A percentile compares a stretch with the other conserved stretches of the same genome.
Conservation (phyloP, 2,888 invertebrate genomes). For the Stenolophus ochropezus region DNA sequence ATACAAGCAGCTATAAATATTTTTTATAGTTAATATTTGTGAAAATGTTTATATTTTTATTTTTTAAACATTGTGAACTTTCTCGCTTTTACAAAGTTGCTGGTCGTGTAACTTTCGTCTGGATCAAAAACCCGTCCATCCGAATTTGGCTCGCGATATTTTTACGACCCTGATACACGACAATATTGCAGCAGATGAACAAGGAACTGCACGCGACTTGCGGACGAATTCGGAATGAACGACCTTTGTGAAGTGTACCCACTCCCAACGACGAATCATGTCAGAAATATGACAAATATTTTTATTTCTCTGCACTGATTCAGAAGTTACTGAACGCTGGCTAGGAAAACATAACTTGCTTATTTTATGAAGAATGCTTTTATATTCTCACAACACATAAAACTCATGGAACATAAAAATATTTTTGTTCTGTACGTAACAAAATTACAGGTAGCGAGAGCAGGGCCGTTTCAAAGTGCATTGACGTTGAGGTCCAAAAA, state of each 20-base stretch:
- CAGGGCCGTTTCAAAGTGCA: no score
- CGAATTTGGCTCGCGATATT: conserved; percentile 19
- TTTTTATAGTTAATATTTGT: no score
- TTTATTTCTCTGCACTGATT: neutral
- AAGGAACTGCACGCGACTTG: neutral
- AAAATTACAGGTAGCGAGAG: no score
- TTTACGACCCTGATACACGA: conserved; percentile 20
- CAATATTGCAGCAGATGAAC: conserved; percentile 4
- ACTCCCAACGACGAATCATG: neutral
- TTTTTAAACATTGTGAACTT: neutral
- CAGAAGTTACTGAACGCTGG: neutral
- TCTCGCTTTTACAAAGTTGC: neutral
- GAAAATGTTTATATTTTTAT: no score
- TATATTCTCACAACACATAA: neutral
- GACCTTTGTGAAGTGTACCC: neutral
- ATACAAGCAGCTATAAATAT: no score
- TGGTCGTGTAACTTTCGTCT: neutral
- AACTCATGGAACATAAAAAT: no score
- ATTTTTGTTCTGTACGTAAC: no score
- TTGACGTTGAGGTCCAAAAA: no score
- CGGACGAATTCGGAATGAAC: neutral
- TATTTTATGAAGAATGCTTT: neutral
- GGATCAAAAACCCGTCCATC: neutral
- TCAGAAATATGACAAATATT: neutral
- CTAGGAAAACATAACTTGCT: neutral